phyloP scores from a whole-genome alignment of 2,888 invertebrate genomes.

The Cataglyphis rosenhaueri region DNA sequence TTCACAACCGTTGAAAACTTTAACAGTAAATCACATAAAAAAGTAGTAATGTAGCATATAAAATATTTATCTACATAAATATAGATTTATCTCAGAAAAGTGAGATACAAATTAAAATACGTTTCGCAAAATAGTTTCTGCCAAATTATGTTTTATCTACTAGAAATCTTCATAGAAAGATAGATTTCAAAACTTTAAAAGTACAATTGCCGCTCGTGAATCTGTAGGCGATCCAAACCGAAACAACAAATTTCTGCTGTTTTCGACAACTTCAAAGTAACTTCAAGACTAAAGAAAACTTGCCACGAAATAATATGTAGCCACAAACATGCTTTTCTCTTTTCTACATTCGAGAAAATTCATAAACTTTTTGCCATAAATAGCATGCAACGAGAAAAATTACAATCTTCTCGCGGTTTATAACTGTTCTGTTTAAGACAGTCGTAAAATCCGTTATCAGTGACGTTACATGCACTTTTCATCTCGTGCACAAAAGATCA shows the following conservation, averaged over 20 bases:
- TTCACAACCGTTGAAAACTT: not conserved
- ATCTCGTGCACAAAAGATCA: constrained; percentile 5
- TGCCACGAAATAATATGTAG: constrained; percentile 49
- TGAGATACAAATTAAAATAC: constrained; percentile 14
- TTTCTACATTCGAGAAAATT: not conserved
- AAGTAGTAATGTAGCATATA: not conserved
- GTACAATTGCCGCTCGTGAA: constrained; percentile 12
- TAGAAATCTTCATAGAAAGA: not conserved
- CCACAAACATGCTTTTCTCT: not conserved
- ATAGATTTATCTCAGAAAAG: not conserved
- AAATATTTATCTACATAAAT: constrained; percentile 11
- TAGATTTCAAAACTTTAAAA: not conserved
- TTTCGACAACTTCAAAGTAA: constrained; percentile 34
- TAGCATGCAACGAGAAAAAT: constrained; percentile 9
- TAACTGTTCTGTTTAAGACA: constrained; percentile 22
- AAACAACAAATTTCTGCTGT: constrained; percentile 42
- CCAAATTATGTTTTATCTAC: not conserved
- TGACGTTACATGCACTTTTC: constrained; percentile 16
- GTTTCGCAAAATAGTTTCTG: not conserved
- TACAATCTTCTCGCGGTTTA: constrained; percentile 16
- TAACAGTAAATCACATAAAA: not conserved
- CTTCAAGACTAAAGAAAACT: constrained; percentile 28
- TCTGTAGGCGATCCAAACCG: not conserved
- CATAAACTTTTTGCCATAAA: constrained; percentile 38
- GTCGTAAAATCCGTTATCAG: constrained; percentile 28